These are phyloP conservation scores for Ptycholaimellus sp. DNA, from an alignment of 2,888 invertebrate species.

Conservation along the genomic window DNA sequence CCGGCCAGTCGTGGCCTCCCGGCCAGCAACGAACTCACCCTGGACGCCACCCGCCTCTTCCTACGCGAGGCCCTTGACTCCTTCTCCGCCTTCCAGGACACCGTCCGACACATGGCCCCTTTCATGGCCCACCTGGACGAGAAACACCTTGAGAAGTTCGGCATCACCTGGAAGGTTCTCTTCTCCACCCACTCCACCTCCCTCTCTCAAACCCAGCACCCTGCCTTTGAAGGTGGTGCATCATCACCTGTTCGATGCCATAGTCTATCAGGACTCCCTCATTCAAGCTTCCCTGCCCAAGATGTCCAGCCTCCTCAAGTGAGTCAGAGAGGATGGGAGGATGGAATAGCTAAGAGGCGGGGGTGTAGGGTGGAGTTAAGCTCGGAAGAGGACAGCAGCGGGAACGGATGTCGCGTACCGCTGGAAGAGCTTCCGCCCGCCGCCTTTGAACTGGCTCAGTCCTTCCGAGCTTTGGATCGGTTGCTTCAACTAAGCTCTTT, in stretches of 20 bases:
- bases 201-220: too few relatives aligned
- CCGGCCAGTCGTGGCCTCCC: slow-evolving; percentile 4
- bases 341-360: too few relatives aligned
- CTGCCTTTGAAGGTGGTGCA: too few relatives aligned
- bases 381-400: background rate
- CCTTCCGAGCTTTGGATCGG: slow-evolving; percentile 1
- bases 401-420: background rate
- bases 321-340: too few relatives aligned
- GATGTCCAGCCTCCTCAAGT: slow-evolving; percentile 34
- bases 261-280: slow-evolving; percentile 34
- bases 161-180: slow-evolving; percentile 45
- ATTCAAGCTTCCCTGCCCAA: slow-evolving; percentile 36
- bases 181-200: too few relatives aligned
- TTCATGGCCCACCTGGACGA: slow-evolving; percentile 39
- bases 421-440: slow-evolving; percentile 2
- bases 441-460: slow-evolving; percentile 4
- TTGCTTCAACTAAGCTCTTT: too few relatives aligned
- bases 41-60: slow-evolving; percentile 34
- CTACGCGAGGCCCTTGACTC: slow-evolving; percentile 38
- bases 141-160: slow-evolving; percentile 39
- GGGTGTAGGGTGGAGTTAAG: background rate
- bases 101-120: slow-evolving; percentile 17
- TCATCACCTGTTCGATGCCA: slow-evolving; percentile 41
- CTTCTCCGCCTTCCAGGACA: slow-evolving; percentile 39
- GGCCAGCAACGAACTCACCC: background rate